phyloP scores from a whole-genome alignment of 2,113 vertebrate species.

The Cottus gobio region DNA sequence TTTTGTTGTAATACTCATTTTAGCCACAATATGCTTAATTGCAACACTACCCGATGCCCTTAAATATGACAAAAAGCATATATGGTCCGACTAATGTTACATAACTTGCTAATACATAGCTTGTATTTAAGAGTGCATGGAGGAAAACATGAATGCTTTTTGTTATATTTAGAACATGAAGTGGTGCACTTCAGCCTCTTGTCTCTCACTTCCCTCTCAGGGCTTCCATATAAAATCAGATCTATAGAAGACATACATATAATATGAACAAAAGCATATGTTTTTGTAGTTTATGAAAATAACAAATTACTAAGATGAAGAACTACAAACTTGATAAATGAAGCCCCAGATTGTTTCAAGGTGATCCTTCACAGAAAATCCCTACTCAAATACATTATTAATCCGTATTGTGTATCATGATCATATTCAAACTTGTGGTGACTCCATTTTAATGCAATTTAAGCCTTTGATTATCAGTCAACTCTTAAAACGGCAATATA shows the following conservation, averaged over 20 bases:
- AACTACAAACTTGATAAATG: background rate
- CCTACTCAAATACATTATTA: background rate
- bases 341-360: slow-evolving; percentile 21
- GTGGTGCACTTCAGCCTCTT: no score
- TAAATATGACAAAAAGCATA: no score
- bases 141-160: no score
- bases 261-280: no score
- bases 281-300: background rate
- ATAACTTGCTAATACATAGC: no score
- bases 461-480: background rate
- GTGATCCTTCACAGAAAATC: background rate
- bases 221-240: background rate
- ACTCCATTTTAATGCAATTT: background rate
- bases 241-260: background rate
- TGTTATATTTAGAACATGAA: no score
- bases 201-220: background rate
- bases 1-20: background rate
- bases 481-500: background rate
- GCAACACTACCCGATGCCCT: background rate
- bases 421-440: slow-evolving; percentile 1
- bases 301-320: background rate
- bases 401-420: slow-evolving; percentile 3
- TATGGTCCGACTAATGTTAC: no score
- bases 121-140: no score
- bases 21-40: background rate